Base-by-base conservation (phyloP, 53 echinoderm and acorn worm genomes). In the Astropecten irregularis region DNA sequence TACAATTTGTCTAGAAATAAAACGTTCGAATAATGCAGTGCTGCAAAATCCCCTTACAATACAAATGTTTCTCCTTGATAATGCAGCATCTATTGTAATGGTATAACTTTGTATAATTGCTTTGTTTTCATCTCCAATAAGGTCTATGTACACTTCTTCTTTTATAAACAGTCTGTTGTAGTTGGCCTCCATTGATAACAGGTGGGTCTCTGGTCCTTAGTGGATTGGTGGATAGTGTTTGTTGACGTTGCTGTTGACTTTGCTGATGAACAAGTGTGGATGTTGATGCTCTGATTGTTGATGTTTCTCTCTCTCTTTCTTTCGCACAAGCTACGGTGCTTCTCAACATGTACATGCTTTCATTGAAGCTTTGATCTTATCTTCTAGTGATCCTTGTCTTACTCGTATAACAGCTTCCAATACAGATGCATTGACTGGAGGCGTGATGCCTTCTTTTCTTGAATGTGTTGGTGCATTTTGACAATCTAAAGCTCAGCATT, bases 51-150 rank as follows among this genome's bases (percentile, higher is more conserved):
- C 42, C 11, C 42, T 42, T 42, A 42, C 6, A 6, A 42, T 42
- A 42, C 42, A 42, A 42, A 8, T 42, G 6, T 42, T 16, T 46
- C 6, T 40, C 42, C 19, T 65, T 65, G 42, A 44, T 42, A 40
- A 20, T 62, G 79, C 79, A 79, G 79, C 79, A 79, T 79, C 61
- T 46, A 30, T 14, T 79, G 79, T 79, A 79, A 79, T 79, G 79
- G 79, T 69, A 26, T 49, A 9, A 3, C 42, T 28, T 47, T 2
- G 42, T 42, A 42, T 42, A 42, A 9, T 26, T 25, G n/a, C n/a
- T n/a, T n/a, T n/a, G n/a, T n/a, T n/a, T 59, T 74, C 26, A 37
- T 52, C 38, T 42, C 76, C 57, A 57, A 46, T 26, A 76, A 57
- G 5, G 18, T n/a, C n/a, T 72, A 73, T 32, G 11, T 56, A 68